Percentiles rank a stretch among this genome's conserved stretches.
phyloP scores from a whole-genome alignment of 2,888 invertebrate genomes.

The Hirtodrosophila duncani region DNA sequence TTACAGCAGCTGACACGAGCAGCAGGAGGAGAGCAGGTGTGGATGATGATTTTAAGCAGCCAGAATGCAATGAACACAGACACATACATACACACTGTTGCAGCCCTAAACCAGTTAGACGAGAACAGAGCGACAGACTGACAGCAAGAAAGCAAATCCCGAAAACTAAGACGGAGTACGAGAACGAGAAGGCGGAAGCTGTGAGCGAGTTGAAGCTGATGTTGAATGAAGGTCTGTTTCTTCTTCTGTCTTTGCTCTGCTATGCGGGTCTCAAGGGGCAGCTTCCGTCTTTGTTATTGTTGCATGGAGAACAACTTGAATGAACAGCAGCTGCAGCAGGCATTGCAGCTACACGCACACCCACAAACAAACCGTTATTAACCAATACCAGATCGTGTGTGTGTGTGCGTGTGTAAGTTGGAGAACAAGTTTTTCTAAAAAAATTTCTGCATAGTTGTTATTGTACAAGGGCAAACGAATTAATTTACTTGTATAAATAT shows the following conservation, averaged over 20 bases:
- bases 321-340: slow-evolving; percentile 9
- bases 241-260: slow-evolving; percentile 31
- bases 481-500: slow-evolving; percentile 46
- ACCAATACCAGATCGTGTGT: no score
- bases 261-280: slow-evolving; percentile 20
- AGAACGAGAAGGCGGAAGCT: slow-evolving; percentile 5
- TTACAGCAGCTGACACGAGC: slow-evolving; percentile 46
- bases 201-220: slow-evolving; percentile 41
- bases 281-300: slow-evolving; percentile 12
- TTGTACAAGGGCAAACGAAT: slow-evolving; percentile 61
- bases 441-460: slow-evolving; percentile 30
- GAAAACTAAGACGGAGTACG: not conserved
- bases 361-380: no score
- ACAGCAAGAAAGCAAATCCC: slow-evolving; percentile 10
- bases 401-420: no score
- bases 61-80: not conserved
- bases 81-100: slow-evolving; percentile 23
- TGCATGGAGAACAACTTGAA: slow-evolving; percentile 4
- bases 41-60: slow-evolving; percentile 11
- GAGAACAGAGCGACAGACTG: slow-evolving; percentile 26
- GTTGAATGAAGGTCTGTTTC: slow-evolving; percentile 38
- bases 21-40: slow-evolving; percentile 63
- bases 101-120: slow-evolving; percentile 61
- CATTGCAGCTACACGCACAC: no score
- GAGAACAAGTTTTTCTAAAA: slow-evolving; percentile 33